Conservation (phyloP, 2,797 vertebrate genomes). For the Parotocinclus haroldoi region DNA sequence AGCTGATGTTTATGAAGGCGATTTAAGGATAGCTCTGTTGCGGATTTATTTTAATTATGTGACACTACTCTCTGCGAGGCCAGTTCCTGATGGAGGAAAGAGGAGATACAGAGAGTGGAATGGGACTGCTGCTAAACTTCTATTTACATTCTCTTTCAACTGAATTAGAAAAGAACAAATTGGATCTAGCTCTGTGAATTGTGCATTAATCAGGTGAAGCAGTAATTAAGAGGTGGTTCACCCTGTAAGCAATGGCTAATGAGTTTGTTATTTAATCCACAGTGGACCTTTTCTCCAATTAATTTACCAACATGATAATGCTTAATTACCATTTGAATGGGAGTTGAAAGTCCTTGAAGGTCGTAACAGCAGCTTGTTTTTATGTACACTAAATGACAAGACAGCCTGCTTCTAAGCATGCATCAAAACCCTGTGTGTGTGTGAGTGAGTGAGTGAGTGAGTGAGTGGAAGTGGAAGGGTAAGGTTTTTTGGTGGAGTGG, state of each 20-base stretch:
- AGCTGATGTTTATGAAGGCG: no score
- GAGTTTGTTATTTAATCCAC: conserved; percentile 79
- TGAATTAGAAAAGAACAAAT: conserved; percentile 69
- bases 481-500: no score
- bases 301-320: conserved; percentile 70
- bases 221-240: conserved; percentile 80
- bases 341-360: conserved; percentile 70
- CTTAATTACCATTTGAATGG: conserved; percentile 74
- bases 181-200: conserved; percentile 71
- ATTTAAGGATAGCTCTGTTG: no score
- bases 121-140: conserved; percentile 53
- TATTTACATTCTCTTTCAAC: conserved; percentile 65
- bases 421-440: conserved; percentile 3
- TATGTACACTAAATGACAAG: conserved; percentile 37
- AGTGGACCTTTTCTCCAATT: conserved; percentile 72
- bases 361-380: conserved; percentile 52
- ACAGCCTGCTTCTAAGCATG: conserved; percentile 33
- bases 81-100: no score
- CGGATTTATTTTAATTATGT: no score
- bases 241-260: conserved; percentile 75
- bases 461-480: no score
- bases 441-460: not conserved
- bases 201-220: conserved; percentile 77
- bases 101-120: not conserved
- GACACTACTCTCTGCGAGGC: no score